Evolutionary conservation across 2,113 vertebrate genomes (phyloP).

Genomic region (Lates calcarifer): DNA sequence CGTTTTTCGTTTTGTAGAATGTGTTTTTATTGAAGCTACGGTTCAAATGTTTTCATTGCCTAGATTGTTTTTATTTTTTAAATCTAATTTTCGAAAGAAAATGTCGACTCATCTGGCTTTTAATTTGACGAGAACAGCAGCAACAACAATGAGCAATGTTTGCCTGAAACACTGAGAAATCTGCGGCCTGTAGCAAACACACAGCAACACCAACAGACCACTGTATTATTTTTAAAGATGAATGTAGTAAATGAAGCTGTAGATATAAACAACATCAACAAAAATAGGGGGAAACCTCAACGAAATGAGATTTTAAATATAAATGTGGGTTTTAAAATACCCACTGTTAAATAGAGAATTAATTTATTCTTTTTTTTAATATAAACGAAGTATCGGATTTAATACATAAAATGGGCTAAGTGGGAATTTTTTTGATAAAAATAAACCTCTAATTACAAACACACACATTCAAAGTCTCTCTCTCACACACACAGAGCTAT

Average conservation of each 20-base stretch:
- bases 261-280: background rate
- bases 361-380: background rate
- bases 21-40: background rate
- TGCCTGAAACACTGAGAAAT: background rate
- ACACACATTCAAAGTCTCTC: constrained; percentile 5
- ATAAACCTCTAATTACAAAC: background rate
- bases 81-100: background rate
- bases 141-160: background rate
- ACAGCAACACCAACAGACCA: background rate
- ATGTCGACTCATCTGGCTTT: background rate
- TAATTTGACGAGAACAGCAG: background rate
- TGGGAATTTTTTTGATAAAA: background rate
- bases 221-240: background rate
- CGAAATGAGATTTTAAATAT: background rate
- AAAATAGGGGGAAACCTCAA: no score
- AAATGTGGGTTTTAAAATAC: background rate
- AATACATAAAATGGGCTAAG: background rate
- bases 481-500: background rate
- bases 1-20: background rate
- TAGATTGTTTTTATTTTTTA: background rate
- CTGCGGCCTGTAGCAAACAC: background rate
- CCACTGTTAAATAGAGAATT: background rate
- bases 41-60: background rate
- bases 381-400: background rate
- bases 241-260: background rate